phyloP scores from a whole-genome alignment of 2,113 vertebrate genomes.

The Malurus cyaneus region DNA sequence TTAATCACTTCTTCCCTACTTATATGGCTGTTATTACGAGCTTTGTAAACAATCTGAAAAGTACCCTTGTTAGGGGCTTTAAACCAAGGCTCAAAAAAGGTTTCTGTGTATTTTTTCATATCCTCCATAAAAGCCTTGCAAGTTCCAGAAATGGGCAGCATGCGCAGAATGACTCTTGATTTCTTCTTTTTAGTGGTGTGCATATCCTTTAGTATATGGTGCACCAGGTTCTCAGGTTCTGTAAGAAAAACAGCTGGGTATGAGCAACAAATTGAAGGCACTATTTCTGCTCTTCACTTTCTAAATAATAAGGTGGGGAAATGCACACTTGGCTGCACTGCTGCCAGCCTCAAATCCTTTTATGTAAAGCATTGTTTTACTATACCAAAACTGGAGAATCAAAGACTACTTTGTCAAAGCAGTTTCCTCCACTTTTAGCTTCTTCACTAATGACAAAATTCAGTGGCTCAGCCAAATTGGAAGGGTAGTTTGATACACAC shows the following conservation, averaged over 20 bases:
- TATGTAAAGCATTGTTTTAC: background rate
- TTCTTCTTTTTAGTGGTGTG: constrained; percentile 91
- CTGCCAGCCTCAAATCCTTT: background rate
- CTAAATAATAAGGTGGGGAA: background rate
- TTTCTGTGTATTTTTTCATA: constrained; percentile 88
- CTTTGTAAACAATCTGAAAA: constrained; percentile 93
- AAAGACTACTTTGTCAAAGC: background rate
- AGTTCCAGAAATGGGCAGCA: constrained; percentile 92
- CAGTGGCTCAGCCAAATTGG: background rate
- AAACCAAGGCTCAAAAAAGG: constrained; percentile 93
- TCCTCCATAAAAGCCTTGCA: constrained; percentile 93
- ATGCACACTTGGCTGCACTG: background rate
- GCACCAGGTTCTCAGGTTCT: constrained; percentile 91
- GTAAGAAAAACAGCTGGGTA: background rate
- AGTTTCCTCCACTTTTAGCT: background rate
- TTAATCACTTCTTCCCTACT: constrained; percentile 93
- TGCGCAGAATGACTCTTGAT: constrained; percentile 88
- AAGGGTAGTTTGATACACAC: accelerated
- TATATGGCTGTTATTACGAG: constrained; percentile 92
- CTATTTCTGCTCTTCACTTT: background rate
- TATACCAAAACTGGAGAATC: background rate
- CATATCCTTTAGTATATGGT: constrained; percentile 91
- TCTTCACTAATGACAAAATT: background rate
- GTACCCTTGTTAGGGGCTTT: constrained; percentile 86
- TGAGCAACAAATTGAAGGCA: background rate